Evolutionary conservation across 2,797 vertebrate genomes (phyloP).

Genomic region (Rhinoraja longicauda): DNA sequence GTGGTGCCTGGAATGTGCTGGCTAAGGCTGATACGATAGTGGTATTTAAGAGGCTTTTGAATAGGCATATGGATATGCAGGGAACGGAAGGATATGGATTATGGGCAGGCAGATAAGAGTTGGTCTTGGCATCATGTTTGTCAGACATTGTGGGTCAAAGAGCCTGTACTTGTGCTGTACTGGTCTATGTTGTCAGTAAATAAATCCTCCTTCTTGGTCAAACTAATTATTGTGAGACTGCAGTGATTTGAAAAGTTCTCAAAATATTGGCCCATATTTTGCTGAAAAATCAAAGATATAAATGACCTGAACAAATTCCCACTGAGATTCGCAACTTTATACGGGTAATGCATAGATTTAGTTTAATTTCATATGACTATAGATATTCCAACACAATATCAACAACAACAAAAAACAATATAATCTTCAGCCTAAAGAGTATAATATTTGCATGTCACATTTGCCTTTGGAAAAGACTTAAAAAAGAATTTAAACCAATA

Average conservation of each 20-base stretch:
- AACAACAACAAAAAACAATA: slow-evolving; percentile 6
- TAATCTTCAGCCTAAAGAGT: not conserved
- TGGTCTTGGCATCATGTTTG: no score
- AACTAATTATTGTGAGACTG: not conserved
- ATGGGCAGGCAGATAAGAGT: no score
- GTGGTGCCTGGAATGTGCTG: no score
- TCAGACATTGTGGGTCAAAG: no score
- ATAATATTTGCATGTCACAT: slow-evolving; percentile 22
- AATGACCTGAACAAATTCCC: not conserved
- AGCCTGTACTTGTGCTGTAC: no score
- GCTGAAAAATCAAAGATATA: not conserved
- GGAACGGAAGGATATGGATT: no score
- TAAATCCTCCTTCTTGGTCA: not conserved
- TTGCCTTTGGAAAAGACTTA: not conserved
- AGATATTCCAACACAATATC: no score
- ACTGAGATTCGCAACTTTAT: slow-evolving; percentile 20
- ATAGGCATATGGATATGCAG: no score
- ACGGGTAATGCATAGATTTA: not conserved
- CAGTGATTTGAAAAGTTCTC: not conserved
- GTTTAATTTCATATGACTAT: not conserved
- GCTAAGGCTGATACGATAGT: no score
- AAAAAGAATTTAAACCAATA: not conserved
- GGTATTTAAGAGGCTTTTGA: no score
- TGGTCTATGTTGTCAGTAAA: not conserved
- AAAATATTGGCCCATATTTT: not conserved